Conservation (phyloP, 1,140 invertebrate genomes). For the Phortica variegata region DNA sequence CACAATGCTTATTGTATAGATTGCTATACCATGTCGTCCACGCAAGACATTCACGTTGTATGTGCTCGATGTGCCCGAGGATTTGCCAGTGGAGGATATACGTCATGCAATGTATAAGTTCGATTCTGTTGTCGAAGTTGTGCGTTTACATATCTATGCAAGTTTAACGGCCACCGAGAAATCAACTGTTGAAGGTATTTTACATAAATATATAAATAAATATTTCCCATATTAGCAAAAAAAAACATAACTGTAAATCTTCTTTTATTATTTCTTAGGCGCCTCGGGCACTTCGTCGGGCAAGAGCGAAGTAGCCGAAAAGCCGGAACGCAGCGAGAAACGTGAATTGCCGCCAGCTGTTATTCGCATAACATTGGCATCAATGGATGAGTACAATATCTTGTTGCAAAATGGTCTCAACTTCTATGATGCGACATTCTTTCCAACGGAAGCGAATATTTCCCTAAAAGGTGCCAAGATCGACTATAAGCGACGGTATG, state of each 20-base stretch:
- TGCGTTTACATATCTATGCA: conserved; percentile 61
- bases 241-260: neutral
- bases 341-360: conserved; percentile 60
- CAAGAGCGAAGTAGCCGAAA: conserved; percentile 50
- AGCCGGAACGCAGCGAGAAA: conserved; percentile 58
- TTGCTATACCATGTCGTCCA: conserved; percentile 78
- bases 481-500: conserved; percentile 60
- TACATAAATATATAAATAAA: neutral
- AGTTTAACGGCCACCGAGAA: conserved; percentile 48
- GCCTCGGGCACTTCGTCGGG: conserved; percentile 13
- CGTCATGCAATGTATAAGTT: conserved; percentile 78
- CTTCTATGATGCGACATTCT: conserved; percentile 83
- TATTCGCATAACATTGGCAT: conserved; percentile 75
- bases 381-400: conserved; percentile 76
- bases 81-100: conserved; percentile 79
- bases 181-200: conserved; percentile 39
- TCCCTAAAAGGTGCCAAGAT: conserved; percentile 59
- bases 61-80: conserved; percentile 77
- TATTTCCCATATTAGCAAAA: conserved; percentile 10
- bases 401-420: conserved; percentile 78
- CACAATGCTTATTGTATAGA: conserved; percentile 57
- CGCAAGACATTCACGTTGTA: conserved; percentile 79
- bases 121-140: conserved; percentile 74
- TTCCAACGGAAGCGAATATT: conserved; percentile 75
- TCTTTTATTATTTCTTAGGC: conserved; percentile 6